A percentile compares a stretch with the other conserved stretches of the same genome.
Evolutionary conservation across 2,113 vertebrate genomes (phyloP).

Genomic region (Chaetorhynchus papuensis): DNA sequence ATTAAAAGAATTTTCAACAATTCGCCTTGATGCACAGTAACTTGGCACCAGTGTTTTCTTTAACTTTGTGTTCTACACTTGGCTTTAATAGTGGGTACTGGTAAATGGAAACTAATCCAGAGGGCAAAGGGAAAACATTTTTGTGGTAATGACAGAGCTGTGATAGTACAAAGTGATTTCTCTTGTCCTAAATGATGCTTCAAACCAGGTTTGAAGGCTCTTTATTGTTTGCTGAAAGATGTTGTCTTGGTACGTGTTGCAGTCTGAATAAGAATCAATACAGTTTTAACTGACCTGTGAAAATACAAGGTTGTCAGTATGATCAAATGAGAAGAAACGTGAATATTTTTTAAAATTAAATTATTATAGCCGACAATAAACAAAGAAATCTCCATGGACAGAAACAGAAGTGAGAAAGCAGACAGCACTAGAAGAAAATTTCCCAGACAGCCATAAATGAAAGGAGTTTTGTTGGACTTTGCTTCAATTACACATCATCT

Average conservation of each 20-base stretch:
- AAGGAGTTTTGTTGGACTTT: background rate
- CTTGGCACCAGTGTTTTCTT: background rate
- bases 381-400: background rate
- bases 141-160: background rate
- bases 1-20: background rate
- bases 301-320: background rate
- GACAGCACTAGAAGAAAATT: background rate
- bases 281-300: background rate
- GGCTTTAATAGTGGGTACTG: background rate
- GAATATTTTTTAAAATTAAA: background rate
- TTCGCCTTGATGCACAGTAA: background rate
- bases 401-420: background rate
- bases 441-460: background rate
- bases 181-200: background rate
- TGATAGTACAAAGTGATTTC: background rate
- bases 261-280: background rate
- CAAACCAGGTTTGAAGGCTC: background rate
- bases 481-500: background rate
- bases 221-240: background rate
- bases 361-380: background rate
- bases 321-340: background rate
- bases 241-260: background rate
- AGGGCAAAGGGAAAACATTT: background rate
- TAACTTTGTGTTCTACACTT: background rate
- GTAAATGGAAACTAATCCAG: background rate